These are phyloP conservation scores for Athene cunicularia DNA, from an alignment of 2,113 vertebrate species.

Conservation along the genomic window DNA sequence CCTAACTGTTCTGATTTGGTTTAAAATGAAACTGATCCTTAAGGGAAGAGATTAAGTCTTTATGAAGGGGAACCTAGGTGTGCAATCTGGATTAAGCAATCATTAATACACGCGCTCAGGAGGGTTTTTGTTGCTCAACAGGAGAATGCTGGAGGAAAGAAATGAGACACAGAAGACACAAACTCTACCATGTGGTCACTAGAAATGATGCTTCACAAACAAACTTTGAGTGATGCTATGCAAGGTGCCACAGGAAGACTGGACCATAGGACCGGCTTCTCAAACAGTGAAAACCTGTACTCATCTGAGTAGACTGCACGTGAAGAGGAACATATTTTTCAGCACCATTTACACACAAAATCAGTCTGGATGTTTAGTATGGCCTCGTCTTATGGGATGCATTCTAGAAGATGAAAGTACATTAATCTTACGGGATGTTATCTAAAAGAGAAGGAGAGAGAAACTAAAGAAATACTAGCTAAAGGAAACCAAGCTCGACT, in stretches of 20 bases:
- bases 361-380: not conserved
- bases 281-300: not conserved
- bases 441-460: not conserved
- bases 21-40: slow-evolving; percentile 18
- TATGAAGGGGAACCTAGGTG: not conserved
- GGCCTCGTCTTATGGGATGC: not conserved
- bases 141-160: not conserved
- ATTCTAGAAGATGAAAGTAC: not conserved
- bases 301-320: not conserved
- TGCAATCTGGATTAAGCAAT: slow-evolving; percentile 31
- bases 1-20: not conserved
- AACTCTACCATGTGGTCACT: not conserved
- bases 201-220: not conserved
- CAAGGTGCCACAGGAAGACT: not conserved
- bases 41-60: not conserved
- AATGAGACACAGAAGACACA: not conserved
- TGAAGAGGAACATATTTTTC: not conserved
- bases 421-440: not conserved
- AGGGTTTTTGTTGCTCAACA: slow-evolving; percentile 9
- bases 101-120: slow-evolving; percentile 17
- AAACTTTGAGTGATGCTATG: not conserved
- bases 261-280: not conserved
- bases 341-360: not conserved
- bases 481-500: not conserved
- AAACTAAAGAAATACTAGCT: not conserved